These are phyloP conservation scores for Apotomis turbidana DNA, from an alignment of 2,888 invertebrate species.

Conservation along the genomic window DNA sequence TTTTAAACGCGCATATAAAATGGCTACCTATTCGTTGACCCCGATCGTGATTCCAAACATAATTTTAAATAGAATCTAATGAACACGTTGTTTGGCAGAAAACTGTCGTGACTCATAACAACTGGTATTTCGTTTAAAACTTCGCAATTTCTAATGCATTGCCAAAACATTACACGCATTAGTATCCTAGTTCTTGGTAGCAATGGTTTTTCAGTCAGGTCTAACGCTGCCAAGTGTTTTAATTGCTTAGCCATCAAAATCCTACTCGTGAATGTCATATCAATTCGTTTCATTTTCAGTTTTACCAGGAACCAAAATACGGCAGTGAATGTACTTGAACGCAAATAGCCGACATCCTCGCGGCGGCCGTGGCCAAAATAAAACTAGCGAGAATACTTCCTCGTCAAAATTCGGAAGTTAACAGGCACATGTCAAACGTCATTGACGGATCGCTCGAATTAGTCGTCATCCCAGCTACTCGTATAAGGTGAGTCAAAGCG, in stretches of 20 bases:
- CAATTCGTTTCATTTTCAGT: not conserved
- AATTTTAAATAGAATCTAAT: slow-evolving; percentile 36
- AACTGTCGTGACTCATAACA: slow-evolving; percentile 14
- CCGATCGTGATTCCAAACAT: slow-evolving; percentile 59
- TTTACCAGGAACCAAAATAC: slow-evolving; percentile 12
- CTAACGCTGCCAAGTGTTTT: not conserved
- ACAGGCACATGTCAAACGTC: slow-evolving; percentile 54
- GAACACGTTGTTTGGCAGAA: slow-evolving; percentile 26
- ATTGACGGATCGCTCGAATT: slow-evolving; percentile 76
- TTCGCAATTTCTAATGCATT: not conserved
- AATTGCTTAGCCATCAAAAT: slow-evolving; percentile 1
- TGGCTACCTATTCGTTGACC: slow-evolving; percentile 50
- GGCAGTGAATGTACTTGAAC: slow-evolving; percentile 29
- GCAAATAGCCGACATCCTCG: slow-evolving; percentile 43
- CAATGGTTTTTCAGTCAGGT: not conserved
- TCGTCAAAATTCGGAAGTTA: slow-evolving; percentile 70
- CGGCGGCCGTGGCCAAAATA: slow-evolving; percentile 56
- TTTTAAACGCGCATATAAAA: slow-evolving; percentile 54
- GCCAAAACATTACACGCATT: not conserved
- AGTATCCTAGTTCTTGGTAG: not conserved
- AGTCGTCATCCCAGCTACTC: slow-evolving; percentile 74
- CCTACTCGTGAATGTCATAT: not conserved
- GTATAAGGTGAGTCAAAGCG: slow-evolving; percentile 71
- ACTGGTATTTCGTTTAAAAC: slow-evolving; percentile 6
- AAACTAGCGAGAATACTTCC: slow-evolving; percentile 66